A percentile compares a stretch with the other conserved stretches of the same genome.
Conservation (phyloP, 2,113 vertebrate genomes). For the Arizona elegans region DNA sequence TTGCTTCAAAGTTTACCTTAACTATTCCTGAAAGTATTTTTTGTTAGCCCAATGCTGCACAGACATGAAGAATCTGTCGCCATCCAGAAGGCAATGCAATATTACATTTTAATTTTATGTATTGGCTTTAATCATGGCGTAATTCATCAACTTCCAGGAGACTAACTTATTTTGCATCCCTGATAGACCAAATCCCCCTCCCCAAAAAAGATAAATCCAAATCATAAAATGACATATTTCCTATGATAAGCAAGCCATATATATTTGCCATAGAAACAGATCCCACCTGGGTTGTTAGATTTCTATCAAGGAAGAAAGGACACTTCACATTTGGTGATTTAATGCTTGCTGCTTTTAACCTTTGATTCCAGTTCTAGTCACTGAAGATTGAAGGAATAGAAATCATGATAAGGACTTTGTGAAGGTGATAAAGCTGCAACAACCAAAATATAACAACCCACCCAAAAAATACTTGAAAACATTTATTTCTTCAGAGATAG, state of each 20-base stretch:
- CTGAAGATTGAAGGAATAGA: conserved; percentile 36
- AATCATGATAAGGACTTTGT: not conserved
- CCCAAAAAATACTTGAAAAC: not conserved
- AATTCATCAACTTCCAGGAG: not conserved
- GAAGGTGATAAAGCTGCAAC: conserved; percentile 41
- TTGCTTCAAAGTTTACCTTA: not conserved
- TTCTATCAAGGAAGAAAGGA: conserved; percentile 2
- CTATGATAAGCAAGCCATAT: not conserved
- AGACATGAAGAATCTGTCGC: not conserved
- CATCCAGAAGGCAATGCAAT: not conserved
- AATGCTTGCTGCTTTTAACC: conserved; percentile 8
- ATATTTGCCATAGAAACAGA: not conserved
- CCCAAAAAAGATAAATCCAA: not conserved
- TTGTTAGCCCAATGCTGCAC: not conserved
- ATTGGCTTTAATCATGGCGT: not conserved
- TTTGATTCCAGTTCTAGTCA: conserved; percentile 28
- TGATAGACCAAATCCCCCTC: not conserved
- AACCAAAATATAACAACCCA: not conserved
- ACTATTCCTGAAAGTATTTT: not conserved
- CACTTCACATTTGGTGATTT: not conserved
- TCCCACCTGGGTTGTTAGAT: not conserved
- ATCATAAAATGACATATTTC: conserved; percentile 14
- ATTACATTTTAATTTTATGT: not conserved
- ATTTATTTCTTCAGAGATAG: conserved; percentile 43
- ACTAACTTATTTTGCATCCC: not conserved